Evolutionary conservation across 2,113 vertebrate genomes (phyloP).

Genomic region (Cettia cetti): DNA sequence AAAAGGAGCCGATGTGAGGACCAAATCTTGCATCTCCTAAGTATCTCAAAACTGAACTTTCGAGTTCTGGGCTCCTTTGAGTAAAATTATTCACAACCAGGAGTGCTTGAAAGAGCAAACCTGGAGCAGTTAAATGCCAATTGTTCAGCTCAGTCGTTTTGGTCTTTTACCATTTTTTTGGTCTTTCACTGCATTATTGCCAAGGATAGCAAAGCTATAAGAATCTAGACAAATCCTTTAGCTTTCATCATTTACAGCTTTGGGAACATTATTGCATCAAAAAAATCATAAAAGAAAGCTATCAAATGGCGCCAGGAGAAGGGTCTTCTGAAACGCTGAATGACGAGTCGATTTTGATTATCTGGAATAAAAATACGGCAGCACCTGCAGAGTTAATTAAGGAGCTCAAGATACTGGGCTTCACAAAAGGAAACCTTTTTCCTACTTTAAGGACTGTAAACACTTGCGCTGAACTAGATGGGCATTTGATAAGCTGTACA

Average conservation of each 20-base stretch:
- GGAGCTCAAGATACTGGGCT: constrained; percentile 29
- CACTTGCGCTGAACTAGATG: constrained; percentile 55
- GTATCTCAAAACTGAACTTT: background rate
- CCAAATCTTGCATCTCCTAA: background rate
- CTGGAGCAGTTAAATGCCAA: background rate
- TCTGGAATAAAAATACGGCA: background rate
- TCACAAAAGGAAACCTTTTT: constrained; percentile 48
- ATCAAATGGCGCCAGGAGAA: background rate
- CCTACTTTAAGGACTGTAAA: constrained; percentile 56
- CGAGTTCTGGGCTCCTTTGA: background rate
- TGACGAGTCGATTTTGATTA: background rate
- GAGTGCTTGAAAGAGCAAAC: background rate
- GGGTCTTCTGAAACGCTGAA: background rate
- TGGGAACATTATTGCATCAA: background rate
- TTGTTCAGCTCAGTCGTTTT: background rate
- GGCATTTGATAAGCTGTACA: constrained; percentile 60
- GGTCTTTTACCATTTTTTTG: background rate
- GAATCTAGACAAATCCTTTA: background rate
- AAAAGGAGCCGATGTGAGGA: background rate
- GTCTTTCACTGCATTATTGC: background rate
- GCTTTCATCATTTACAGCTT: background rate
- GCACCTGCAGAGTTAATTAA: constrained; percentile 71
- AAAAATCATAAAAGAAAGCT: background rate
- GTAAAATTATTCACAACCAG: background rate
- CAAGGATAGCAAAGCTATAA: background rate